Evolutionary conservation across 2,113 vertebrate species (phyloP).

Genomic region (Rhizomys pruinosus): DNA sequence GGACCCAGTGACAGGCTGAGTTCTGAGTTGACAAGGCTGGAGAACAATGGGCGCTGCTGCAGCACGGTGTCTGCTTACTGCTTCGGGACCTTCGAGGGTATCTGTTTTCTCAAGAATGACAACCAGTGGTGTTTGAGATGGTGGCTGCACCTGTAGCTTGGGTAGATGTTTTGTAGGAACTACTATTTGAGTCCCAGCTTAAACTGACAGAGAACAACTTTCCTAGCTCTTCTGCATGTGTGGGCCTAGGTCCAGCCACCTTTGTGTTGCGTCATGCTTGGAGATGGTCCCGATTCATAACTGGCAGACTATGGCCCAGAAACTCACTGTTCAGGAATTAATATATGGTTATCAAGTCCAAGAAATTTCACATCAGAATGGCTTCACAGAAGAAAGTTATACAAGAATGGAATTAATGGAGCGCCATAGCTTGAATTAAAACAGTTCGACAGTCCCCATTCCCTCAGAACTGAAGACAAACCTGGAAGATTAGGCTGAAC

Average conservation of each 20-base stretch:
- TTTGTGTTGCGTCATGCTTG: slow-evolving; percentile 68
- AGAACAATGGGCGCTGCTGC: slow-evolving; percentile 52
- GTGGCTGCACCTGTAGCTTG: too few relatives aligned
- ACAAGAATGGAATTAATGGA: slow-evolving; percentile 82
- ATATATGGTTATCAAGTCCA: slow-evolving; percentile 76
- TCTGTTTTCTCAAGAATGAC: too few relatives aligned
- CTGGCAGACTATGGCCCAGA: slow-evolving; percentile 32
- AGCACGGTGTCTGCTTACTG: too few relatives aligned
- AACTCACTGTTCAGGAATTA: slow-evolving; percentile 79
- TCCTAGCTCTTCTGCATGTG: slow-evolving; percentile 55
- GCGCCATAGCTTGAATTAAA: slow-evolving; percentile 81
- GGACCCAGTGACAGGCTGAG: slow-evolving; percentile 32
- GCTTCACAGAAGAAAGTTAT: slow-evolving; percentile 82
- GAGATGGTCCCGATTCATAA: slow-evolving; percentile 68
- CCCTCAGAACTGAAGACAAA: slow-evolving; percentile 78
- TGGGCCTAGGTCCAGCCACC: slow-evolving; percentile 48
- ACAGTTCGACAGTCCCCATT: slow-evolving; percentile 81
- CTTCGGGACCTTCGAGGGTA: too few relatives aligned
- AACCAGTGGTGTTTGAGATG: too few relatives aligned
- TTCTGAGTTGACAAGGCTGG: slow-evolving; percentile 37
- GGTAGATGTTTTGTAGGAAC: not conserved
- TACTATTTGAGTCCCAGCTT: slow-evolving; percentile 54
- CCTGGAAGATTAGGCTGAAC: slow-evolving; percentile 78
- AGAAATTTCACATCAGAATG: slow-evolving; percentile 79
- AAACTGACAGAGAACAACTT: slow-evolving; percentile 42